Percentiles rank a stretch among this genome's conserved stretches.
phyloP scores from a whole-genome alignment of 2,797 vertebrate species.

The Chloroceryle amazona region DNA sequence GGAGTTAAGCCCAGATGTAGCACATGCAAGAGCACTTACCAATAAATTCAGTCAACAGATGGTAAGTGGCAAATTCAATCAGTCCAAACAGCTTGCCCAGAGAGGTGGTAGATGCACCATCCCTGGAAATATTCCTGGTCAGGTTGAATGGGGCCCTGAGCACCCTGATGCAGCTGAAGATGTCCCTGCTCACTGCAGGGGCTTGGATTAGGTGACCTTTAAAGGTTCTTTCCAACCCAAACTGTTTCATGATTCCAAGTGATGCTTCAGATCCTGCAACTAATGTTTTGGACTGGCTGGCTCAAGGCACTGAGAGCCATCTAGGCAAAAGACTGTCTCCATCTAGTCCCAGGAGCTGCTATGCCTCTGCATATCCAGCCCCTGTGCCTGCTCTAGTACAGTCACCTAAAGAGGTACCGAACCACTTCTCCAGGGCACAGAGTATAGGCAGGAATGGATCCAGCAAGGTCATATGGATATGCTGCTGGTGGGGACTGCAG shows the following conservation, averaged over 20 bases:
- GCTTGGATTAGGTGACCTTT: not conserved
- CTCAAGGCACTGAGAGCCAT: not conserved
- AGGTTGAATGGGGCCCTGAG: not conserved
- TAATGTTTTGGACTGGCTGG: not conserved
- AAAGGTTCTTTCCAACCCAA: not conserved
- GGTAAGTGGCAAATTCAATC: not conserved
- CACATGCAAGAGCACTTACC: not conserved
- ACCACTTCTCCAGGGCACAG: not conserved
- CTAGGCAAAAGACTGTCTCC: not conserved
- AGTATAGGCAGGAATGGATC: not conserved
- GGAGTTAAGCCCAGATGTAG: not conserved
- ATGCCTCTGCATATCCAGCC: not conserved
- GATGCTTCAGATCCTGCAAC: not conserved
- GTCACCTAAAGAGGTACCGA: not conserved
- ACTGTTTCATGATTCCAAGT: not conserved
- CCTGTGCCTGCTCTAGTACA: not conserved
- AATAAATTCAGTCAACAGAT: not conserved
- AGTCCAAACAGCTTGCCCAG: not conserved
- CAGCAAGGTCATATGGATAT: too few species aligned
- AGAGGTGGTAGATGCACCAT: not conserved
- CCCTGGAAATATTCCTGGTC: not conserved
- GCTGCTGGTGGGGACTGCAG: not conserved
- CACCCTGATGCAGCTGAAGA: not conserved
- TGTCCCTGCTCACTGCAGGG: not conserved
- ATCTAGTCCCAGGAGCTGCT: not conserved